Evolutionary conservation across 1,140 invertebrate species (phyloP).

Genomic region (honey bee (Apis mellifera)): DNA sequence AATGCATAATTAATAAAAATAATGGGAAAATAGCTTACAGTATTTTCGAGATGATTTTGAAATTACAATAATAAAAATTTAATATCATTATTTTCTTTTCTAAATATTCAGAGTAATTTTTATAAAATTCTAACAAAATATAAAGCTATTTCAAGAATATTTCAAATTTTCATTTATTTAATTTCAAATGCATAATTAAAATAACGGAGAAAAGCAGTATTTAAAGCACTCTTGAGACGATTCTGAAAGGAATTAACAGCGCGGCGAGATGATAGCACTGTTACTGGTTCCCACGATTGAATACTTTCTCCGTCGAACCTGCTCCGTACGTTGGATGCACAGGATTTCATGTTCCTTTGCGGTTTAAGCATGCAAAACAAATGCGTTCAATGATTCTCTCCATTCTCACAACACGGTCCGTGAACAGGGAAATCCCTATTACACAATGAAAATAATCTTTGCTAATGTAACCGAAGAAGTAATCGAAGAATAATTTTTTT

Average conservation of each 20-base stretch:
- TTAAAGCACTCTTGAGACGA: background rate
- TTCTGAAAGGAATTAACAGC: conserved; percentile 33
- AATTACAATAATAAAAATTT: too few relatives aligned
- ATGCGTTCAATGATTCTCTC: background rate
- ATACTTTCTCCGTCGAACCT: conserved; percentile 71
- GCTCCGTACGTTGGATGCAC: conserved; percentile 31
- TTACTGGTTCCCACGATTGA: conserved; percentile 74
- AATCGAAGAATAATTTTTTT: background rate
- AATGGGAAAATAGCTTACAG: too few relatives aligned
- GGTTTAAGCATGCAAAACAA: conserved; percentile 35
- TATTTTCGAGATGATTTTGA: too few relatives aligned
- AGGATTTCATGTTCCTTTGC: conserved; percentile 26
- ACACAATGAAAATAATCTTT: background rate
- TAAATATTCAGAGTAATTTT: too few relatives aligned
- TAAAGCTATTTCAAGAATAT: too few relatives aligned
- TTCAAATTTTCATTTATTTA: background rate
- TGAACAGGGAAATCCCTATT: background rate
- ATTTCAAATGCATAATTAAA: background rate
- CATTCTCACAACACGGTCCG: background rate
- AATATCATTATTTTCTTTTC: too few relatives aligned
- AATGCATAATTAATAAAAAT: too few relatives aligned
- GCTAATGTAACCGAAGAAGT: background rate
- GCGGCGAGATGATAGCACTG: conserved; percentile 41
- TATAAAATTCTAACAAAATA: too few relatives aligned
- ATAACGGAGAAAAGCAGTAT: background rate